Base-by-base conservation (phyloP, 2,113 vertebrate species). In the Urocitellus parryii region DNA sequence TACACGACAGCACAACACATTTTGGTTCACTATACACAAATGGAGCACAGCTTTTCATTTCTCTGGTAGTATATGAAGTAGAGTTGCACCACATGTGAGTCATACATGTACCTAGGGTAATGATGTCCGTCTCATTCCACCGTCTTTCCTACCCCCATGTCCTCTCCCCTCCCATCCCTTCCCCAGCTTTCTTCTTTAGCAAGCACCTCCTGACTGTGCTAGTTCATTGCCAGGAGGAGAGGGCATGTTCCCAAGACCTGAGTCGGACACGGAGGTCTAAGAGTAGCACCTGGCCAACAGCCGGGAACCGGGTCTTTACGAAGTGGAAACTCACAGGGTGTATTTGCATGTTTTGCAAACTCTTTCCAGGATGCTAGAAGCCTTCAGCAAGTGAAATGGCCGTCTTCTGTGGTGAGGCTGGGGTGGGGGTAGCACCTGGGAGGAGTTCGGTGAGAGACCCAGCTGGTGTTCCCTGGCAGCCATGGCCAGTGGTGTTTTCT, bases 341-440 rank as follows among this genome's bases (percentile, higher is more conserved):
- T 68, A 0, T 87, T 32, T 39, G n/a, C 22, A 1, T 24, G 8
- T 18, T 22, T 14, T 63, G 70, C 77, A 90, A 65, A 65, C 4
- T 32, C 82, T 88, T 68, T 83, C 42, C 13, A 1, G 79, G 70
- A 93, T 70, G 63, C 63, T 10, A 70, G 68, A 61, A 84, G 65
- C 63, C 42, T 14, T 13, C 0, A 8, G 18, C 25, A 45, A 39
- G 32, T 1, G 34, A 45, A n/a, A 42, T 29, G 11, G 11, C 17
- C 32, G 8, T 20, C 9, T 63, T 68, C 51, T 56, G 65, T 42
- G 1, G 8, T 42, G 24, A 5, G 24, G 73, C 4, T 3, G 63
- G 13, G 1, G 24, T 32, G 2, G 3, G 18, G 67, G 8, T 48
- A 1, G 27, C 74, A 2, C 24, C 56, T 1, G 0, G n/a, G 27